These are phyloP conservation scores for Trochalopteron elliotii DNA, from an alignment of 2,113 vertebrate genomes.

Conservation along the genomic window DNA sequence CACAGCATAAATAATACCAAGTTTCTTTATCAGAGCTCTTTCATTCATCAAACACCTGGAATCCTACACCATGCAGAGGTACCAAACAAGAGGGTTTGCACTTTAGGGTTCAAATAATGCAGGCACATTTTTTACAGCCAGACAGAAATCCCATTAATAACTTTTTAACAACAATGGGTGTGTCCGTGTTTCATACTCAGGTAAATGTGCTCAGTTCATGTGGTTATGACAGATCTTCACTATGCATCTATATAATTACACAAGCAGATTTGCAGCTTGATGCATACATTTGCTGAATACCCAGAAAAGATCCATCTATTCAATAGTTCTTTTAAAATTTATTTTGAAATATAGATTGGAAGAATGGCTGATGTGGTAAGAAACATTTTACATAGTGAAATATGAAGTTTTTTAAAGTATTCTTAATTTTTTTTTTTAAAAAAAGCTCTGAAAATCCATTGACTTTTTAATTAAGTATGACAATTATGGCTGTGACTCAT, in stretches of 20 bases:
- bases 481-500: conserved; percentile 73
- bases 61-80: background rate
- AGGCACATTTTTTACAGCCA: background rate
- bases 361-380: background rate
- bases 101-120: background rate
- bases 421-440: conserved; percentile 23
- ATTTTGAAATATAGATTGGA: background rate
- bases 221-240: background rate
- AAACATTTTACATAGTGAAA: conserved; percentile 25
- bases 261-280: background rate
- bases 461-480: conserved; percentile 22
- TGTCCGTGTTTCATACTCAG: background rate
- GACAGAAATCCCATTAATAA: background rate
- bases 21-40: background rate
- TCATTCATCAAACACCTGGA: background rate
- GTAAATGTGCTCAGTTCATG: background rate
- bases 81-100: background rate
- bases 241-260: background rate
- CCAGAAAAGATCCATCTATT: background rate
- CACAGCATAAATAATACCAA: background rate
- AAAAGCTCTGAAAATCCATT: conserved; percentile 53
- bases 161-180: background rate
- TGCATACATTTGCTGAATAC: background rate
- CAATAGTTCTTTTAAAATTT: background rate
- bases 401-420: conserved; percentile 9